Conservation (phyloP, 2,888 invertebrate species). For the Geotrupes spiniger region DNA sequence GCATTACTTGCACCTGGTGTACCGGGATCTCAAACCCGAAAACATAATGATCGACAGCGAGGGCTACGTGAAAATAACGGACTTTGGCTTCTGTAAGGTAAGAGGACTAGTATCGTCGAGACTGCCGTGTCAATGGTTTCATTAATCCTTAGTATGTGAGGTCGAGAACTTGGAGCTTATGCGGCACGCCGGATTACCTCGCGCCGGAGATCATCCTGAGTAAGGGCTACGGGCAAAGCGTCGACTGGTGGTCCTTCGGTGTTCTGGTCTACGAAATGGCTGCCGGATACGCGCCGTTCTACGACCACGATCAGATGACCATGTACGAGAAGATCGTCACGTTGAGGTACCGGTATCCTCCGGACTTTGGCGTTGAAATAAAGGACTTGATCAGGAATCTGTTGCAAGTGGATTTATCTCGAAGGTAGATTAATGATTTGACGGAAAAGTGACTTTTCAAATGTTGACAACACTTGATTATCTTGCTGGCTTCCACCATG, state of each 20-base stretch:
- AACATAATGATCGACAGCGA: constrained; percentile 78
- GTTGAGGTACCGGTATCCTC: constrained; percentile 83
- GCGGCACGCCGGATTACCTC: constrained; percentile 94
- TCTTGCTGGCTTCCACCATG: too few species aligned
- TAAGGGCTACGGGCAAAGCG: constrained; percentile 87
- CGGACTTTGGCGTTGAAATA: constrained; percentile 75
- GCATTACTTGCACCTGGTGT: constrained; percentile 81
- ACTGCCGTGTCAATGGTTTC: background rate
- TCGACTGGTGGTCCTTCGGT: constrained; percentile 96
- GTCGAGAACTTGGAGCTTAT: constrained; percentile 84
- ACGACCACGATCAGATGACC: constrained; percentile 84
- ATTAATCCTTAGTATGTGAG: constrained; percentile 51
- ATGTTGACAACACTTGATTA: too few species aligned
- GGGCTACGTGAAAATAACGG: constrained; percentile 86
- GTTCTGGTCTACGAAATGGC: constrained; percentile 86
- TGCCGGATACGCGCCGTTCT: constrained; percentile 91
- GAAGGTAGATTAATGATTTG: too few species aligned
- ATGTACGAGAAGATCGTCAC: constrained; percentile 92
- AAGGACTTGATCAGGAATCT: constrained; percentile 81
- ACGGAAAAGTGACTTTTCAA: too few species aligned
- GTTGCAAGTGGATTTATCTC: constrained; percentile 75
- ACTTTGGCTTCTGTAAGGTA: constrained; percentile 91
- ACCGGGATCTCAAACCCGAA: constrained; percentile 91
- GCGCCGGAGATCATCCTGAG: constrained; percentile 88
- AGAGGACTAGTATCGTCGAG: constrained; percentile 3